A percentile compares a stretch with the other conserved stretches of the same genome.
Evolutionary conservation across 2,797 vertebrate genomes (phyloP).

Genomic region (Eidolon dupreanum): DNA sequence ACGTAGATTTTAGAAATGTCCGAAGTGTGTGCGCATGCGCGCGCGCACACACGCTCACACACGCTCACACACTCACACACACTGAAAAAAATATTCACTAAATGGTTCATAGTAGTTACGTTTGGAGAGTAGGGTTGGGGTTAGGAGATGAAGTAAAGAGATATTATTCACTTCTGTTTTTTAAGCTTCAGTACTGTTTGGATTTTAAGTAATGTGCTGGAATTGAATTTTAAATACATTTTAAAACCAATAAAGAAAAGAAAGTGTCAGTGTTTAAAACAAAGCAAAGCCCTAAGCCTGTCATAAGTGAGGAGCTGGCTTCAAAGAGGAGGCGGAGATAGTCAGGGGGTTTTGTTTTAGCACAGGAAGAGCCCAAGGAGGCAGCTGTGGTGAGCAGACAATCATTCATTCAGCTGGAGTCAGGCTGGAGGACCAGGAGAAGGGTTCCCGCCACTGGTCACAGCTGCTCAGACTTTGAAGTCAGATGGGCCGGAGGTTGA

Average conservation of each 20-base stretch:
- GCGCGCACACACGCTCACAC: neutral
- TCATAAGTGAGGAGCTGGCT: neutral
- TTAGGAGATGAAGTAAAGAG: neutral
- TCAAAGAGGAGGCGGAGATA: fast-evolving
- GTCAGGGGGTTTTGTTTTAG: neutral
- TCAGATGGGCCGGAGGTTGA: neutral
- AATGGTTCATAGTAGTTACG: neutral
- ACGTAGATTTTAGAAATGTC: neutral
- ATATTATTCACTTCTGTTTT: neutral
- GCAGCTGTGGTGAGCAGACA: neutral
- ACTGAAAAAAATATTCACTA: neutral
- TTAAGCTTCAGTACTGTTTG: neutral
- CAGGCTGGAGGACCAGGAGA: fast-evolving
- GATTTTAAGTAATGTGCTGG: neutral
- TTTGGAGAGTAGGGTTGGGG: neutral
- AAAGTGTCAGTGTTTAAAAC: neutral
- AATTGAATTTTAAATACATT: neutral
- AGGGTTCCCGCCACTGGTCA: neutral
- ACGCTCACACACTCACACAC: no score
- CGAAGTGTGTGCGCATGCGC: neutral
- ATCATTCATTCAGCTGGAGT: neutral
- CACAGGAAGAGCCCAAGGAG: neutral
- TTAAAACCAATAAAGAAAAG: slow-evolving; percentile 4
- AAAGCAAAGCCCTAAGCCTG: neutral
- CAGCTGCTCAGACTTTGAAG: no score